Base-by-base conservation (phyloP, 2,888 invertebrate genomes). In the Pseudococcus jackbeardsleyi region DNA sequence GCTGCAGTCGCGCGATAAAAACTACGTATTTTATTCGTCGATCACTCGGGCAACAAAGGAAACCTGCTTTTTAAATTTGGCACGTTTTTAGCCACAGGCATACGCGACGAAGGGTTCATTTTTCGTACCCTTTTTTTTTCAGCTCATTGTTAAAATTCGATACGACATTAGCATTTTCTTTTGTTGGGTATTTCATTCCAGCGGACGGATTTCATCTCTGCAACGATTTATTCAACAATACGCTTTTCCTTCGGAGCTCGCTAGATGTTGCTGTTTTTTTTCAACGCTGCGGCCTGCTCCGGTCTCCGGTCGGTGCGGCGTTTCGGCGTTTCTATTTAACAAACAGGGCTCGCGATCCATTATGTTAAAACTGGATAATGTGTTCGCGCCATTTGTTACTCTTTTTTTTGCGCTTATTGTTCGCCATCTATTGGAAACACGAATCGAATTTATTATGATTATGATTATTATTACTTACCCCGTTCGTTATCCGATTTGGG, bases 361-460 rank as follows among this genome's bases (percentile, higher is more conserved):
- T 88, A 88, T 88, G 88, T 79, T 79, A 88, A 88, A 88, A 72
- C 33, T 88, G 87, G 77, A 87, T 79, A 88, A 88, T 88, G 82
- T 88, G 88, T 88, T 88, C 88, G 88, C 88, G 88, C 88, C 88
- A 88, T 88, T 88, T 88, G 88, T 82, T 88, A 88, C 88, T 88
- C 17, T 86, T 77, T 88, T 79, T 88, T 88, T 79, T 54, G 54
- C 59, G n/a, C 54, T 59, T 88, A 79, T 88, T 79, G 79, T 88
- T 82, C 82, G 82, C 48, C 33, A 33, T 79, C 64, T 87, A 77
- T 79, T 88, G 12, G 88, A 82, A 82, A 88, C 88, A 88, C 88
- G 88, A 88, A 88, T 88, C 88, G 88, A 88, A 88, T 88, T 88
- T 88, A 88, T 88, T 88, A 88, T 88, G 46, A 87, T 77, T 68